Evolutionary conservation across 1,140 invertebrate species (phyloP), one percentile per base, ranked within the genome.

Genomic region (Scaptomyza graminum): DNA sequence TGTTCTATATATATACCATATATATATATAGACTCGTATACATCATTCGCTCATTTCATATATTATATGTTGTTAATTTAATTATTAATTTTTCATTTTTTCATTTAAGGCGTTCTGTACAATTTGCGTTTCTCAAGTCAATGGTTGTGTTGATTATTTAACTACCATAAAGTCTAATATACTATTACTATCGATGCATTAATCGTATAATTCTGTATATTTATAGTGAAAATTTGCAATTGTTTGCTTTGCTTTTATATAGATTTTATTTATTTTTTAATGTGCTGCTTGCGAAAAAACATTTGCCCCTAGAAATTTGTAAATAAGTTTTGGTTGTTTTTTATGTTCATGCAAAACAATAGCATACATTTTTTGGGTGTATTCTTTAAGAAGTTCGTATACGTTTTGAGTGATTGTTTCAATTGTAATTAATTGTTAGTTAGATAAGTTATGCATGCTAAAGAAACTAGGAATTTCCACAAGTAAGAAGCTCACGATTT

Each of bases 341-440:
- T 68, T 62, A 47, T 65, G 50, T 37, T 68, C 49, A 82, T 81
- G 82, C 81, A 77, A 85, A 85, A 82, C 72, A 87, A 78, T 85
- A 72, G 60, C 78, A 78, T 78, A 81, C 81, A 50, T 76, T 54
- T 44, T 63, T 37, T 76, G 61, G 69, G 74, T 70, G 62, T 61
- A 78, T 82, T 90, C 87, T 85, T 85, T 76, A 43, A 87, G 87
- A 90, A 90, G 88, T 87, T 90, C 87, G 87, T 90, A 90, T 90
- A 90, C 87, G 69, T 90, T 34, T 90, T 75, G 81, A 79, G 76
- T 90, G 87, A 90, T 90, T 90, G 87, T 90, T 87, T 85, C 74
- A 55, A 81, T 74, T 85, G 81, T 85, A 79, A 51, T 74, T 70
- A 57, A 43, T 22, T 46, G 65, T 74, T 52, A 77, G 71, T 82